Conservation (phyloP, 2,113 vertebrate species). For the Orthonyx spaldingii region DNA sequence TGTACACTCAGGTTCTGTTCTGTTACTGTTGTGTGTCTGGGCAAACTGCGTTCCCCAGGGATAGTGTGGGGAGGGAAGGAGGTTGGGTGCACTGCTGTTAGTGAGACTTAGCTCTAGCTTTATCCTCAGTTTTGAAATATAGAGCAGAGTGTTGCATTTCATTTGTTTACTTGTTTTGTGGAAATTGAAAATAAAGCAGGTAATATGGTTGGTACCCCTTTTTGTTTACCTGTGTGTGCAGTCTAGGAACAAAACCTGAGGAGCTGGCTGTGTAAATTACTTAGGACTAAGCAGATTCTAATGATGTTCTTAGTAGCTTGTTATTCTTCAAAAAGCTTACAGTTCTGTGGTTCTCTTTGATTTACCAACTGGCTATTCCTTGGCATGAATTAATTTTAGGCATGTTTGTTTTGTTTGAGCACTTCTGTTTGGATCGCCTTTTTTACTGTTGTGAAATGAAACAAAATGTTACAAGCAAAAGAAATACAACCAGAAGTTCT, state of each 20-base stretch:
- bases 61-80: neutral
- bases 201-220: neutral
- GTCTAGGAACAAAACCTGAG: neutral
- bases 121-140: neutral
- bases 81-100: neutral
- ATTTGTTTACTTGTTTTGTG: neutral
- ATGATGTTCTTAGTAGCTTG: neutral
- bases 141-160: neutral
- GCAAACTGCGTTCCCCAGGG: neutral
- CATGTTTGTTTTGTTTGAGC: neutral
- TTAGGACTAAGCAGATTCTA: neutral
- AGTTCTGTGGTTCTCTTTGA: neutral
- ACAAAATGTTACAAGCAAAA: neutral
- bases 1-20: neutral
- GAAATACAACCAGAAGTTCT: neutral
- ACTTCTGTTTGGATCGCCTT: neutral
- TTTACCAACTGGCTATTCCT: neutral
- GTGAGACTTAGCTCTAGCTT: neutral
- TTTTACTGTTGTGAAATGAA: neutral
- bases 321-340: neutral
- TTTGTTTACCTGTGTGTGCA: neutral
- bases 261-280: slow-evolving; percentile 1
- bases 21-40: neutral
- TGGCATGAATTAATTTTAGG: slow-evolving; percentile 4
- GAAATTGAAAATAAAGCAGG: neutral